These are phyloP conservation scores for Enhydra lutris DNA, from an alignment of 2,113 vertebrate genomes.

Conservation along the genomic window DNA sequence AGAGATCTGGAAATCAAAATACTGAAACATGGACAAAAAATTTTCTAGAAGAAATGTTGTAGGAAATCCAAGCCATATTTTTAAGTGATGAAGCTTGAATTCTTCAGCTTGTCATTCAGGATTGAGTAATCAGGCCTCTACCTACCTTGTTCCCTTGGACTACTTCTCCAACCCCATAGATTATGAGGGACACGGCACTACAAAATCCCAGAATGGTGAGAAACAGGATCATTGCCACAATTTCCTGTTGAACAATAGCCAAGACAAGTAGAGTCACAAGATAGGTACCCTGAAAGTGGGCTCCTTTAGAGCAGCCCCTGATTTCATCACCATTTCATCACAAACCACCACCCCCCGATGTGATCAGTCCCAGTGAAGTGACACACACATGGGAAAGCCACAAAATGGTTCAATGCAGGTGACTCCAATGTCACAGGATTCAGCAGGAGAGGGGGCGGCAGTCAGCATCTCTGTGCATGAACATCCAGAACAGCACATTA, in stretches of 20 bases:
- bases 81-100: neutral
- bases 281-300: neutral
- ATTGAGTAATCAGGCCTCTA: neutral
- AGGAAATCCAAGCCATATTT: neutral
- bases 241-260: slow-evolving; percentile 26
- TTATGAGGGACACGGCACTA: neutral
- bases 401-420: neutral
- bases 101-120: neutral
- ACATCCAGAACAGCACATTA: neutral
- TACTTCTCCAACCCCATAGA: slow-evolving; percentile 41
- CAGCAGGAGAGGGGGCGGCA: too few species aligned
- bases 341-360: rapidly evolving
- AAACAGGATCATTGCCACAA: slow-evolving; percentile 46
- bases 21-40: neutral
- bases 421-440: neutral
- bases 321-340: neutral
- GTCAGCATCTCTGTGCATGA: neutral
- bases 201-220: slow-evolving; percentile 66
- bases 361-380: neutral
- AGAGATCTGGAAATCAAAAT: neutral
- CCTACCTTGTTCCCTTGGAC: slow-evolving; percentile 7
- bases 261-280: neutral
- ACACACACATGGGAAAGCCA: neutral
- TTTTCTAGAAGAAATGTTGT: neutral
- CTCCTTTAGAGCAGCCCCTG: neutral